phyloP scores from a whole-genome alignment of 53 echinoderm and acorn worm species.

The Echinometra lucunter region DNA sequence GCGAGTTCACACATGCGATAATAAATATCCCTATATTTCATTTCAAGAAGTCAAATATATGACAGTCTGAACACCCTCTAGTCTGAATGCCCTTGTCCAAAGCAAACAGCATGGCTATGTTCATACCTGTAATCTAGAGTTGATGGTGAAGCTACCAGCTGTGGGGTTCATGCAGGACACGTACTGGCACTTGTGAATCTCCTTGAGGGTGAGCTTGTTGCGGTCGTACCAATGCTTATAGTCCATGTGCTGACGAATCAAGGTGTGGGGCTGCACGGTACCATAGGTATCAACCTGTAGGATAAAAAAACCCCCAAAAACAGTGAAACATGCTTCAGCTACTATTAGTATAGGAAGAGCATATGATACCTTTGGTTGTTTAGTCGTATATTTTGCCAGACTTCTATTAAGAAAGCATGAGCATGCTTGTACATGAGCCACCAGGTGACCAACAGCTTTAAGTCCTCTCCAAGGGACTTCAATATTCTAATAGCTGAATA shows the following conservation, averaged over 20 bases:
- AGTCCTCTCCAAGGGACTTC: no score
- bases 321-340: no score
- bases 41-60: neutral
- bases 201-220: conserved; percentile 88
- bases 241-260: conserved; percentile 98
- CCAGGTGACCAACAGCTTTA: no score
- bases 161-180: conserved; percentile 99
- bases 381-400: no score
- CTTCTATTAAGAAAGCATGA: neutral
- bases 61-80: neutral
- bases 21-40: neutral
- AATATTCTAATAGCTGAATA: no score
- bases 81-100: neutral
- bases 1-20: no score
- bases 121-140: conserved; percentile 89
- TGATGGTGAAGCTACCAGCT: conserved; percentile 98
- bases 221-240: conserved; percentile 99
- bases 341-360: no score
- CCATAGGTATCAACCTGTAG: conserved; percentile 92
- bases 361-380: no score
- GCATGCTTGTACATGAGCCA: neutral
- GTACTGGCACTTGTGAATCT: conserved; percentile 97
- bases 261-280: conserved; percentile 92
- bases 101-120: neutral
- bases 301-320: neutral